Percentiles rank a stretch among this genome's conserved stretches.
These are phyloP conservation scores for pig (Sus scrofa) DNA, from an alignment of 2,113 vertebrate species.

Conservation along the genomic window T2T-Sscrofa CM000812.6:173175001-173175500, in stretches of 20 bases:
- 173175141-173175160: background rate
- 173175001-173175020: background rate
- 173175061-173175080: background rate
- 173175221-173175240: too few species aligned
- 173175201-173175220: background rate
- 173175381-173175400: too few species aligned
- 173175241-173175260: too few species aligned
- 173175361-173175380: too few species aligned
- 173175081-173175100: background rate
- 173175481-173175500: background rate
- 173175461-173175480: background rate
- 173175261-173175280: too few species aligned
- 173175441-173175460: too few species aligned
- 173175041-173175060: background rate
- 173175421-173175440: too few species aligned
- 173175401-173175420: too few species aligned
- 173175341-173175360: too few species aligned
- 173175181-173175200: background rate
- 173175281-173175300: too few species aligned
- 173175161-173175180: background rate
- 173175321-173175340: too few species aligned
- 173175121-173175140: background rate
- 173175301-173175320: too few species aligned
- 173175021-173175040: background rate
- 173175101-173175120: background rate